Conservation (phyloP, 1,140 invertebrate genomes). For the Hycleus phaleratus region DNA sequence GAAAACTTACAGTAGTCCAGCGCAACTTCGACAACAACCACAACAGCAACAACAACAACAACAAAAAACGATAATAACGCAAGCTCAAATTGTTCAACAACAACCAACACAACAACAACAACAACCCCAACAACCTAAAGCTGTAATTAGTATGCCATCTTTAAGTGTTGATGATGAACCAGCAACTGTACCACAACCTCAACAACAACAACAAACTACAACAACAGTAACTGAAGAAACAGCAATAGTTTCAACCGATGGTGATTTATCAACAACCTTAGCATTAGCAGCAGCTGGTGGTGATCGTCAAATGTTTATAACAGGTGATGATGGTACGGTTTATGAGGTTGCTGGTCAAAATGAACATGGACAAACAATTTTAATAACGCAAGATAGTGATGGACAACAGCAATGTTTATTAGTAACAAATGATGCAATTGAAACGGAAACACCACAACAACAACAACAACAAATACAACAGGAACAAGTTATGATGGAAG, state of each 20-base stretch:
- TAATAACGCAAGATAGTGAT: conserved; percentile 55
- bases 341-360: conserved; percentile 67
- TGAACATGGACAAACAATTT: conserved; percentile 63
- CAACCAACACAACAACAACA: neutral
- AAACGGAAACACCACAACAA: conserved; percentile 8
- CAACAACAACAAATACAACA: conserved; percentile 10
- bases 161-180: conserved; percentile 14
- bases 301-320: conserved; percentile 53
- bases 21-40: neutral
- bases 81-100: conserved; percentile 1
- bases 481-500: conserved; percentile 5
- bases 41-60: neutral
- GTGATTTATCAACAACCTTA: conserved; percentile 24
- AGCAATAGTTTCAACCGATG: neutral
- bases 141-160: conserved; percentile 33
- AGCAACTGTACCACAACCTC: neutral
- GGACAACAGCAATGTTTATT: conserved; percentile 64
- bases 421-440: conserved; percentile 51
- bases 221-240: conserved; percentile 9
- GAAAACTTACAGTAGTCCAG: neutral
- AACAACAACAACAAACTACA: conserved; percentile 4
- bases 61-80: neutral
- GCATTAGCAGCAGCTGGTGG: conserved; percentile 26
- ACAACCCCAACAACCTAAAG: conserved; percentile 18
- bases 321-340: conserved; percentile 59